Conservation (phyloP, 92 coral and sea anemone genomes). For the Blastomussa wellsi region DNA sequence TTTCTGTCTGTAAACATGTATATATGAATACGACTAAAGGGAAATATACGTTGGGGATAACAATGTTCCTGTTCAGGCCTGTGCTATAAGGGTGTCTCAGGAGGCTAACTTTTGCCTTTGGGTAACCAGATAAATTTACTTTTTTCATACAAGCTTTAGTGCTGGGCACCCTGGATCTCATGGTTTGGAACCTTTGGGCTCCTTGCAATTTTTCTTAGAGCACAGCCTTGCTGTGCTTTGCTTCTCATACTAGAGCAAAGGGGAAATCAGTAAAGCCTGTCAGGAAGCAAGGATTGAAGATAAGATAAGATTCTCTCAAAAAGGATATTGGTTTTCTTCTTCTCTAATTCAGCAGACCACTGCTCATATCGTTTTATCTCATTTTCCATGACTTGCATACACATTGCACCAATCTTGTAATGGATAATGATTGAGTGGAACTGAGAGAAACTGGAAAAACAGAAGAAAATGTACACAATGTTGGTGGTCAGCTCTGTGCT, state of each 20-base stretch:
- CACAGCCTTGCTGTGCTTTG: background rate
- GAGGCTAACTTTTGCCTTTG: too few relatives aligned
- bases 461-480: conserved; percentile 93
- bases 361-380: conserved; percentile 85
- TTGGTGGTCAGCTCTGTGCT: conserved; percentile 97
- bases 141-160: too few relatives aligned
- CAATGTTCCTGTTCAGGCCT: too few relatives aligned
- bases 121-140: too few relatives aligned
- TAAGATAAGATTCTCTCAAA: background rate
- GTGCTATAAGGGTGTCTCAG: too few relatives aligned
- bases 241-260: background rate
- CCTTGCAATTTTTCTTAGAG: too few relatives aligned
- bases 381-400: conserved; percentile 93
- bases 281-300: too few relatives aligned
- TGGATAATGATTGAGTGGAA: conserved; percentile 91
- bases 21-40: too few relatives aligned
- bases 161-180: too few relatives aligned
- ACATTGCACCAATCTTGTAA: conserved; percentile 95
- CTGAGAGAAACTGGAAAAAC: conserved; percentile 98
- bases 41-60: too few relatives aligned
- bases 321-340: conserved; percentile 95
- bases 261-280: background rate
- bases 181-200: too few relatives aligned
- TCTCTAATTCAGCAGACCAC: conserved; percentile 94
- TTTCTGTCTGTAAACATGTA: too few relatives aligned